Evolutionary conservation across 2,113 vertebrate genomes (phyloP).

Genomic region (Halcyon malimbica): DNA sequence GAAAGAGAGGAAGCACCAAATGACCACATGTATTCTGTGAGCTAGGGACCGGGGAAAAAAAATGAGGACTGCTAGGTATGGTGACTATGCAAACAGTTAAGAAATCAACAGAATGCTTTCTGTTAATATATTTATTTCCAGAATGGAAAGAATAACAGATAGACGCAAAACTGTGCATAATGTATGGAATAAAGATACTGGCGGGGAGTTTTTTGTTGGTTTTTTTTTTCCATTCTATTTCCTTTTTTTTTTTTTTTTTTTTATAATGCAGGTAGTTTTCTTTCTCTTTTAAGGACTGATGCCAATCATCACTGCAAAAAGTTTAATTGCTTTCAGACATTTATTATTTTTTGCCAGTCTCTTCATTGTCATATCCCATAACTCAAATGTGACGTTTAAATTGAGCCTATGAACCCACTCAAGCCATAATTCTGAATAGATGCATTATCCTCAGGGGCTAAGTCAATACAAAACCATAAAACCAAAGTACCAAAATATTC

Average conservation of each 20-base stretch:
- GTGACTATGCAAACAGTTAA: background rate
- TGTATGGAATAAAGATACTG: background rate
- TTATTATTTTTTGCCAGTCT: background rate
- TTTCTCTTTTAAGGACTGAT: background rate
- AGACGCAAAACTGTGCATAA: background rate
- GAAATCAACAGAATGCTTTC: background rate
- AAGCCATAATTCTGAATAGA: background rate
- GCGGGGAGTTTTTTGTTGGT: fast-evolving
- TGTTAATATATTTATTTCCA: background rate
- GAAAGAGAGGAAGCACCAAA: background rate
- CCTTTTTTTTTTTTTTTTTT: background rate
- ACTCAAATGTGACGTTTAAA: background rate
- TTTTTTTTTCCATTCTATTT: no score
- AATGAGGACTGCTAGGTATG: background rate
- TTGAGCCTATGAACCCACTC: background rate
- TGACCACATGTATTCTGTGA: background rate
- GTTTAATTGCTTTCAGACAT: background rate
- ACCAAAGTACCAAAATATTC: background rate
- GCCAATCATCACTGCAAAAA: background rate
- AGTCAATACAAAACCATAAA: background rate
- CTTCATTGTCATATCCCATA: background rate
- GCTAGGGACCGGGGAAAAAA: background rate
- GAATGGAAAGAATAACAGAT: background rate
- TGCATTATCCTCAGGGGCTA: background rate
- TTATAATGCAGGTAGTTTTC: background rate